Evolutionary conservation across 2,888 invertebrate species (phyloP).

Genomic region (Ochropacha duplaris): DNA sequence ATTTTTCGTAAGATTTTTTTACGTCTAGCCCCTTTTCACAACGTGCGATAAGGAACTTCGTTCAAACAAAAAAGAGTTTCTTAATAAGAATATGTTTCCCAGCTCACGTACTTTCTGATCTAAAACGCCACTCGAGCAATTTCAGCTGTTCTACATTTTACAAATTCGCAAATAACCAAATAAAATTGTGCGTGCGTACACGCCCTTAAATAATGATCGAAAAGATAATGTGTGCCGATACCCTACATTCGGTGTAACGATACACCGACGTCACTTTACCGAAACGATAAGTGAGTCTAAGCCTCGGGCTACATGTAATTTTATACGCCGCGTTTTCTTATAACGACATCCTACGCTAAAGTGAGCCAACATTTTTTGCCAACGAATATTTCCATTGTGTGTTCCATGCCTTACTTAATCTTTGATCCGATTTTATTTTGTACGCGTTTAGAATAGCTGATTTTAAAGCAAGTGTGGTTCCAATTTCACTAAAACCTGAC

Average conservation of each 20-base stretch:
- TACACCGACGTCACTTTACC: neutral
- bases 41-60: no score
- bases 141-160: no score
- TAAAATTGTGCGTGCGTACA: neutral
- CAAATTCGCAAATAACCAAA: neutral
- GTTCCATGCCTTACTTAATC: neutral
- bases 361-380: neutral
- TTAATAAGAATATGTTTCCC: no score
- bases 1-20: no score
- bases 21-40: no score
- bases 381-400: neutral
- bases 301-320: neutral
- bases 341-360: neutral
- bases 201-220: neutral
- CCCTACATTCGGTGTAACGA: neutral
- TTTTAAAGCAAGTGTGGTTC: neutral
- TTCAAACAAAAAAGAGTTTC: no score
- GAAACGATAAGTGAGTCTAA: neutral
- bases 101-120: no score
- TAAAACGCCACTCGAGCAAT: no score
- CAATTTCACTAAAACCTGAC: no score
- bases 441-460: neutral
- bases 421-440: neutral
- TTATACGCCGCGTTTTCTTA: neutral
- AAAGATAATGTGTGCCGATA: neutral